Evolutionary conservation across 2,797 vertebrate species (phyloP).

Genomic region (Psittacula echo): DNA sequence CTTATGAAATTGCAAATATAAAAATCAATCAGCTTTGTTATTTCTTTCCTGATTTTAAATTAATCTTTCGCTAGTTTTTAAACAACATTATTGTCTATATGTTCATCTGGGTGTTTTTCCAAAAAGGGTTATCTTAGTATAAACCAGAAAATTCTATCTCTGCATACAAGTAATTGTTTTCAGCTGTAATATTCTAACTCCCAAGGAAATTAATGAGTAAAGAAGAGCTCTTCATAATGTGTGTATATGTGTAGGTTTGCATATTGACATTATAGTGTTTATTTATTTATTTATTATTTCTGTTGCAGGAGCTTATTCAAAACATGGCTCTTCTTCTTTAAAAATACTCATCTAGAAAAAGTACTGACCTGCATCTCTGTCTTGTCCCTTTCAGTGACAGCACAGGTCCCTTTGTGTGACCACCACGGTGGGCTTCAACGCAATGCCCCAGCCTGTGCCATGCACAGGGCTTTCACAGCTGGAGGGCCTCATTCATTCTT

Average conservation of each 20-base stretch:
- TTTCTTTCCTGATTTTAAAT: neutral
- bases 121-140: neutral
- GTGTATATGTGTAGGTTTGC: neutral
- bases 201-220: neutral
- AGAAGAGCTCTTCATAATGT: conserved; percentile 11
- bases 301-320: neutral
- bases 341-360: neutral
- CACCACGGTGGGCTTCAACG: neutral
- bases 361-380: neutral
- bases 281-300: conserved; percentile 30
- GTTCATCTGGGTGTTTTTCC: neutral
- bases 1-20: neutral
- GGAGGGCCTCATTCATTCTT: neutral
- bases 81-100: neutral
- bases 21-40: neutral
- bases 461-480: neutral
- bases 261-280: neutral
- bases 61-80: neutral
- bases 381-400: neutral
- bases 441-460: neutral
- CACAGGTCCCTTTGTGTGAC: neutral
- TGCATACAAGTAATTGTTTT: conserved; percentile 14
- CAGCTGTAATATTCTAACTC: conserved; percentile 12
- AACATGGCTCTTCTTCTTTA: neutral
- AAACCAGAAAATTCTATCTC: neutral